Base-by-base conservation (phyloP, 1,140 invertebrate genomes). In the Phymorhynchus buccinoides region DNA sequence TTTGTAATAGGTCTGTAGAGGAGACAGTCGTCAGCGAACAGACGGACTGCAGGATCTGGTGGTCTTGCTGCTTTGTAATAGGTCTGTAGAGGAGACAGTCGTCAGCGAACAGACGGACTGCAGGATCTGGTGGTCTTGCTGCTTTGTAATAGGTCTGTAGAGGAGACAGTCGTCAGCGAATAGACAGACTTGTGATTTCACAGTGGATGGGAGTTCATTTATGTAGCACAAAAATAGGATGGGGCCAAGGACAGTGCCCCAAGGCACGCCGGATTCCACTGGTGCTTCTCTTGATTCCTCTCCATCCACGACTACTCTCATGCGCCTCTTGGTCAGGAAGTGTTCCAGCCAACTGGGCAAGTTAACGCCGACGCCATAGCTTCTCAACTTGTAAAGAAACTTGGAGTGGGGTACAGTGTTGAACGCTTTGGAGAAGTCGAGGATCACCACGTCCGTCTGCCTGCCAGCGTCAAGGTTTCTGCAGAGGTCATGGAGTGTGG, bases 131-230 rank as follows among this genome's bases (percentile, higher is more conserved):
- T n/a, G n/a, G n/a, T n/a, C n/a, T n/a, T n/a, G 73, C 7, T 77
- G 12, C 0, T 1, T 52, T 44, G 84, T 87, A 35, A 86, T 85
- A 32, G 37, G n/a, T 27, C 75, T 73, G 16, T 88, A 88, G 0
- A 89, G 75, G 1, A 89, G 66, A 66, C 86, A 87, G 75, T 88
- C 86, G 44, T 88, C 85, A n/a, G 85, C 86, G 66, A 87, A 87
- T 35, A 87, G 84, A 18, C 86, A n/a, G 18, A 82, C 80, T 37
- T 42, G 27, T 27, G 87, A 88, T 71, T 85, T 88, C 0, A 88
- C 86, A 66, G n/a, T 0, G 30, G 87, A 83, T 9, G 22, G 87
- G 86, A 86, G 66, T 44, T 89, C 78, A 35, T 89, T 86, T n/a
- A 87, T 86, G 62, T 88, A 75, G 62, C 84, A 88, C 6, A 48